Conservation (phyloP, 2,888 invertebrate species). For the Prosapia bicincta region DNA sequence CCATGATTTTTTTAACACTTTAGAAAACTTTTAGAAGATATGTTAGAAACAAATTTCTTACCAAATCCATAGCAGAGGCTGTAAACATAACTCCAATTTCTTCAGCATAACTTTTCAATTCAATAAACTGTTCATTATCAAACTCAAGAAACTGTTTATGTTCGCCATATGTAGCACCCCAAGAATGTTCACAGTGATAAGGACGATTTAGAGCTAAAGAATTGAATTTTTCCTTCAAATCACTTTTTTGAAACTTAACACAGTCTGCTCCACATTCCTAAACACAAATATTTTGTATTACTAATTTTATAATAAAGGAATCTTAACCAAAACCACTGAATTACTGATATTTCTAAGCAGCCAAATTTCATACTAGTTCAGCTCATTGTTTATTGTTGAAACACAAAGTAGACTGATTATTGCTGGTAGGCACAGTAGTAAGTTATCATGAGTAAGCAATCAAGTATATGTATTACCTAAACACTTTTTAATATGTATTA, state of each 20-base stretch:
- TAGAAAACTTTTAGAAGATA: no score
- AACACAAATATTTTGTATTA: constrained; percentile 44
- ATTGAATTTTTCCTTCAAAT: constrained; percentile 68
- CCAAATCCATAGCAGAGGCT: constrained; percentile 80
- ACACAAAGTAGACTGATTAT: background rate
- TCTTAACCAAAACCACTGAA: no score
- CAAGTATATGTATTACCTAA: no score
- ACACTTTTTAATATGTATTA: no score
- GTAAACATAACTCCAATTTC: constrained; percentile 64
- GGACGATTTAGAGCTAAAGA: constrained; percentile 58
- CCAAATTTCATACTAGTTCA: no score
- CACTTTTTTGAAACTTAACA: constrained; percentile 82
- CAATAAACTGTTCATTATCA: constrained; percentile 59
- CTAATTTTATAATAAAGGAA: constrained; percentile 25
- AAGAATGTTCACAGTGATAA: constrained; percentile 64
- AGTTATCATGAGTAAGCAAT: no score
- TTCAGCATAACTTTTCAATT: constrained; percentile 60
- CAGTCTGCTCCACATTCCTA: constrained; percentile 73
- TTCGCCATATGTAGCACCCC: constrained; percentile 76
- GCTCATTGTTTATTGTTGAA: no score
- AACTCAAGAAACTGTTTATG: constrained; percentile 74
- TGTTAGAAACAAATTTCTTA: no score
- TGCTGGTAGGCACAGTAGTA: no score
- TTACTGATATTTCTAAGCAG: no score
- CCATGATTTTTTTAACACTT: no score